Base-by-base conservation (phyloP, 2,797 vertebrate species). In the Takifugu rubripes region DNA sequence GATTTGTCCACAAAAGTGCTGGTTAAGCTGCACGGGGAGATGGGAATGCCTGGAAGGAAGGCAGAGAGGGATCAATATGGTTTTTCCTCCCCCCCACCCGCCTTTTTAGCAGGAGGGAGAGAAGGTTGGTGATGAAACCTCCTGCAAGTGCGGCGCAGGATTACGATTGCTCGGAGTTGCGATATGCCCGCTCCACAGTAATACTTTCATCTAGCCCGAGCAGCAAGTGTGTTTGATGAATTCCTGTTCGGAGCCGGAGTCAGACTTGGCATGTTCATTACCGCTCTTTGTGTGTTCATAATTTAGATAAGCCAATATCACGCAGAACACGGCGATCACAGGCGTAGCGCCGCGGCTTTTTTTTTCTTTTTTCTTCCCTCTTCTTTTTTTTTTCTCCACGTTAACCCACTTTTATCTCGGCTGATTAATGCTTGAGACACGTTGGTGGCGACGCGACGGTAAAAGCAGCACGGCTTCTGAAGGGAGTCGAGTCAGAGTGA, bases 121-220 rank as follows among this genome's bases (percentile, higher is more conserved):
- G 86, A 84, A 78, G 82, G 78, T 61, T 79, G 87, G 85, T 92
- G 91, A 92, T 91, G 91, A 91, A 92, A 92, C 89, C 83, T 79
- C 59, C 82, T 92, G 91, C 88, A 92, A 92, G 89, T 80, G 78
- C 75, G 72, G 78, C 79, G 73, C 54, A 40, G 78, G 83, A 85
- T 90, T 87, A 81, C 77, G 83, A 86, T 88, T 86, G 85, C 88
- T 90, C 82, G 87, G 81, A 84, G 64, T 87, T 88, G 86, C 88
- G 70, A 87, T 85, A 87, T 84, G 77, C 81, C 76, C 69, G 66
- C 83, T 84, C 72, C 79, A 83, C 79, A 87, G 85, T 82, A 76
- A 64, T 72, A 81, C 84, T 86, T 85, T 87, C 79, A 88, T 85
- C 82, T 75, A 72, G 65, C 83, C 74, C 58, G 75, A 64, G 78